Evolutionary conservation across 1,140 invertebrate genomes (phyloP), one percentile per base, ranked within the genome.

Genomic region (Sitophilus oryzae): DNA sequence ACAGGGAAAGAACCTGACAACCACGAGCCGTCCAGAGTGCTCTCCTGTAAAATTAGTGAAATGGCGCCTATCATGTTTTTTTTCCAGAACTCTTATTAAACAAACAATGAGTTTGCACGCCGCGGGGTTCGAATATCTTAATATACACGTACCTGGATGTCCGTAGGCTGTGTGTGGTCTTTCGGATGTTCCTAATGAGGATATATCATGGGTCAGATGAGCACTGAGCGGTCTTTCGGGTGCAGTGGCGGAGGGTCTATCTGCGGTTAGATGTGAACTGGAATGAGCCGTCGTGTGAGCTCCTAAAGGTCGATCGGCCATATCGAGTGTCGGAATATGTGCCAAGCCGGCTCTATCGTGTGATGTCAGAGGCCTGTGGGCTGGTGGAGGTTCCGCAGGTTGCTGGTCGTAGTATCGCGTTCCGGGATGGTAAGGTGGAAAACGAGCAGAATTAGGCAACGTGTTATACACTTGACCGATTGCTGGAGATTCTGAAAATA

Each of bases 401-500:
- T 48, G 53, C 16, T 74, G 54, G 30, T 68, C 63, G 48, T 62
- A 68, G 52, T 63, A 66, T 1, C 62, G 52, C 11, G 37, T 60
- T 9, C 37, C 49, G 25, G 65, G 47, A 40, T 65, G 59, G 38
- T 62, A 56, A 2, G 52, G 47, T 11, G 47, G 56, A n/a, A 56
- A 25, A 9, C 56, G 35, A 3, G 60, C 45, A 4, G 56, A 20
- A 40, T 37, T 57, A 38, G 53, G 58, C 21, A 49, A 30, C 48
- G 56, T 46, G 38, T 74, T 77, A 56, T 80, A 81, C 1, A 86
- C 79, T 66, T 84, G 84, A 1, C 82, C 82, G 18, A 85, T 78
- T 71, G 82, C 82, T 1, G 86, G 86, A 43, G 85, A 87, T 63
- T 85, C 77, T 79, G 62, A 56, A 52, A 45, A 10, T 19, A 49